phyloP scores from a whole-genome alignment of 2,797 vertebrate species.

The Pelochelys cantorii region DNA sequence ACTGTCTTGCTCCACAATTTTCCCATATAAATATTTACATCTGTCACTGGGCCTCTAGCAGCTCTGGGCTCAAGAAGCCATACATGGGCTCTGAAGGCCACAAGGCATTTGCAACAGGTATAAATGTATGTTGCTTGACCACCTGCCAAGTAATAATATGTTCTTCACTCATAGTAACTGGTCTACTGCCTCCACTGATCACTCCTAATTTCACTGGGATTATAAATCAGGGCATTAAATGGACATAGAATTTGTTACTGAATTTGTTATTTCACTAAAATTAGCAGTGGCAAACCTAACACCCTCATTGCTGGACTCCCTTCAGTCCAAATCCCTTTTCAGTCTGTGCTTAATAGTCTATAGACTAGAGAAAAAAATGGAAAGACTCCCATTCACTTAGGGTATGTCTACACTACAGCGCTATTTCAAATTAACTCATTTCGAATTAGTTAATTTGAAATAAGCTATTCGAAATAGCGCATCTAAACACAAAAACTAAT shows the following conservation, averaged over 20 bases:
- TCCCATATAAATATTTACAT: neutral
- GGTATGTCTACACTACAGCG: no score
- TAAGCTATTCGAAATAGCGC: no score
- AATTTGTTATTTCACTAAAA: neutral
- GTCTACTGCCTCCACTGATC: neutral
- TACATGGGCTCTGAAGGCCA: neutral
- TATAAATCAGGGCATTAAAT: neutral
- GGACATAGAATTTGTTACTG: neutral
- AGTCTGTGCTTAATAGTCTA: neutral
- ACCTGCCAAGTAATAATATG: neutral
- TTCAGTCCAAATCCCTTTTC: neutral
- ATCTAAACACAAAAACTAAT: no score
- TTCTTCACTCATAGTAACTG: neutral
- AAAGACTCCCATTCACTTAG: neutral
- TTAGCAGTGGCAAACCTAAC: neutral
- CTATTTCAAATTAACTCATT: no score
- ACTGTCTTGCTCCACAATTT: slow-evolving; percentile 7
- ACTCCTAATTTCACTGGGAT: neutral
- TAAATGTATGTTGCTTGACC: neutral
- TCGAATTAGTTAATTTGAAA: no score
- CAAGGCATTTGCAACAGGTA: neutral
- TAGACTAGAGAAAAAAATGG: neutral
- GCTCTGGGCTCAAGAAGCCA: neutral
- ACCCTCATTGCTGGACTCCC: neutral
- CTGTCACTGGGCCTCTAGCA: neutral